These are phyloP conservation scores for Drosophila paramelanica DNA, from an alignment of 2,888 invertebrate species.

Conservation along the genomic window DNA sequence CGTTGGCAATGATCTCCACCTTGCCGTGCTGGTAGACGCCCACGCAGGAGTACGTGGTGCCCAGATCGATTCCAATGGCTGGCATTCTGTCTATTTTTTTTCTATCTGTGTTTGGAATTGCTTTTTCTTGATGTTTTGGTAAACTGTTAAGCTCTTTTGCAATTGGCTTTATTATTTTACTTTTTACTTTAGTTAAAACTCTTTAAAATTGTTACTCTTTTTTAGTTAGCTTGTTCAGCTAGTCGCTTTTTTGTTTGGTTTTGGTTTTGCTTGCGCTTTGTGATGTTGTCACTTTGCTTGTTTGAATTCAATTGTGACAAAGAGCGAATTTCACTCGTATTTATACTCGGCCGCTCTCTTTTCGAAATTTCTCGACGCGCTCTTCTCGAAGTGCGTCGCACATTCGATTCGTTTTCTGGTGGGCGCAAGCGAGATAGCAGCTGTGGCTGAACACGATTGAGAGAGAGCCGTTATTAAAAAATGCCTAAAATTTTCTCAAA, in stretches of 20 bases:
- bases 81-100: conserved; percentile 82
- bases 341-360: conserved; percentile 57
- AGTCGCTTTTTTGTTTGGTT: conserved; percentile 29
- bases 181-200: conserved; percentile 2
- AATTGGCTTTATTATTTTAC: neutral
- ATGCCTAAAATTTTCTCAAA: conserved; percentile 32
- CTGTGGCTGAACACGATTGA: neutral
- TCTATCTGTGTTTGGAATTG: neutral
- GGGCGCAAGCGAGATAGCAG: conserved; percentile 17
- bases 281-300: conserved; percentile 60
- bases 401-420: conserved; percentile 4
- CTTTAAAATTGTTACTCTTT: conserved; percentile 6
- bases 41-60: conserved; percentile 90
- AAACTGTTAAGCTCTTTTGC: neutral
- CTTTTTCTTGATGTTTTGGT: neutral
- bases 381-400: conserved; percentile 43
- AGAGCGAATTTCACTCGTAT: conserved; percentile 48
- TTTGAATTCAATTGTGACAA: conserved; percentile 58
- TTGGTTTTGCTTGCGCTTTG: conserved; percentile 18
- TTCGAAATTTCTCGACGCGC: conserved; percentile 55
- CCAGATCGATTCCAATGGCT: conserved; percentile 87
- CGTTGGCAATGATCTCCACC: conserved; percentile 93
- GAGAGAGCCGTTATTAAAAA: neutral
- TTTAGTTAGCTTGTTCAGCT: conserved; percentile 55
- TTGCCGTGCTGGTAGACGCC: conserved; percentile 93